These are phyloP conservation scores for Anguilla obscura DNA, from an alignment of 2,797 vertebrate species.

Conservation along the genomic window DNA sequence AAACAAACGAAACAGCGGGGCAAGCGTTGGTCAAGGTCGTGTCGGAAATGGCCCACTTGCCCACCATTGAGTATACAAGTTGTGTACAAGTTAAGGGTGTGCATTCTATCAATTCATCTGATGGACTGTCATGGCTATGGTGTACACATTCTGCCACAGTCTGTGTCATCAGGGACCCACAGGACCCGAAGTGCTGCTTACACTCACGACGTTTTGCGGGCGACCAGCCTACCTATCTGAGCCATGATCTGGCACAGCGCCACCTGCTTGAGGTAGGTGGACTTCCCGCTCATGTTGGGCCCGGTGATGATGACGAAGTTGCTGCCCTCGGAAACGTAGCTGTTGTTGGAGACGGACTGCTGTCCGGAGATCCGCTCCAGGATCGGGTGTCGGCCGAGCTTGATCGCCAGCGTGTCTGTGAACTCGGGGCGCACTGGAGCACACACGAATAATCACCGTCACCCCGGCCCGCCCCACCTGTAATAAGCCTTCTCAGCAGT, in stretches of 20 bases:
- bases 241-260: constrained; percentile 97
- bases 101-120: background rate
- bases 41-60: too few relatives aligned
- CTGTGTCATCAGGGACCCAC: background rate
- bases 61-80: background rate
- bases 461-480: background rate
- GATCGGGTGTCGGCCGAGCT: constrained; percentile 91
- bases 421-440: constrained; percentile 91
- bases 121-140: background rate
- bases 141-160: background rate
- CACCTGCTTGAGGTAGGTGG: constrained; percentile 95
- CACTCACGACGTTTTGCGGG: constrained; percentile 42
- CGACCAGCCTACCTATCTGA: constrained; percentile 83
- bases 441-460: constrained; percentile 25
- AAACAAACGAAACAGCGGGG: too few relatives aligned
- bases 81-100: background rate
- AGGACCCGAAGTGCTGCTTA: constrained; percentile 70
- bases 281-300: constrained; percentile 98
- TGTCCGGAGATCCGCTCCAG: constrained; percentile 87
- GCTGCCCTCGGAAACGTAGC: constrained; percentile 87
- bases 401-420: constrained; percentile 93
- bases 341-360: constrained; percentile 88
- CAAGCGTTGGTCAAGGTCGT: too few relatives aligned
- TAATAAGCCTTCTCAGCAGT: background rate
- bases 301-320: constrained; percentile 95